Conservation (phyloP, 1,140 invertebrate genomes). For the Macrobrachium rosenbergii region DNA sequence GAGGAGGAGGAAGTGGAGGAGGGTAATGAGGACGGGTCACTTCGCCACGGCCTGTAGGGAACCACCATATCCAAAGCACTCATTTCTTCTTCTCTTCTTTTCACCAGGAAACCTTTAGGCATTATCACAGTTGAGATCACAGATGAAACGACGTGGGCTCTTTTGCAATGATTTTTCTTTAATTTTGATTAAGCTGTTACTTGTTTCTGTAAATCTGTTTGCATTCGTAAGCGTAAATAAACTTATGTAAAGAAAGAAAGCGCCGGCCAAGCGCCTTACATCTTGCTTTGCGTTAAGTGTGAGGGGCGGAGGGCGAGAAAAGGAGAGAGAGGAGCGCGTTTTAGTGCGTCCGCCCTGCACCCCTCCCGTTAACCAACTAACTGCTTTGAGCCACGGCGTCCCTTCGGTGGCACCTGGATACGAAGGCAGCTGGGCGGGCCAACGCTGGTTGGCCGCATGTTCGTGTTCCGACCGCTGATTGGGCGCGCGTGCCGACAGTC, state of each 20-base stretch:
- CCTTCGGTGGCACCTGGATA: constrained; percentile 41
- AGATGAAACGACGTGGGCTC: constrained; percentile 47
- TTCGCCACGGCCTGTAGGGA: constrained; percentile 59
- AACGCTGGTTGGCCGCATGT: constrained; percentile 60
- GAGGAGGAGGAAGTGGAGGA: neutral
- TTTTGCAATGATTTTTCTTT: too few relatives aligned
- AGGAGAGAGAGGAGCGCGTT: constrained; percentile 45
- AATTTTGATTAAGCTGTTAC: neutral
- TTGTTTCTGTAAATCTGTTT: neutral
- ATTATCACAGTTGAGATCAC: constrained; percentile 66
- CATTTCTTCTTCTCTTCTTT: constrained; percentile 62
- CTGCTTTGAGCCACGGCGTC: constrained; percentile 33
- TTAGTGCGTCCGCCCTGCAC: constrained; percentile 59
- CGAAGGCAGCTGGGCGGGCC: constrained; percentile 45
- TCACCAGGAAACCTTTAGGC: constrained; percentile 64
- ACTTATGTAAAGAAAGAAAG: constrained; percentile 19
- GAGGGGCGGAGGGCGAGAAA: constrained; percentile 17
- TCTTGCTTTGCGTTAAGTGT: constrained; percentile 34
- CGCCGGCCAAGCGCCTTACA: constrained; percentile 58
- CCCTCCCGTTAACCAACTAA: constrained; percentile 58
- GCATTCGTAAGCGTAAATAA: neutral
- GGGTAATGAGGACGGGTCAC: neutral
- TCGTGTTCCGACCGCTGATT: constrained; percentile 47
- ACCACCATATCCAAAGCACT: constrained; percentile 56
- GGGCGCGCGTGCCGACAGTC: constrained; percentile 60